These are phyloP conservation scores for Gorsachius goisagi DNA, from an alignment of 2,113 vertebrate species.

Conservation along the genomic window DNA sequence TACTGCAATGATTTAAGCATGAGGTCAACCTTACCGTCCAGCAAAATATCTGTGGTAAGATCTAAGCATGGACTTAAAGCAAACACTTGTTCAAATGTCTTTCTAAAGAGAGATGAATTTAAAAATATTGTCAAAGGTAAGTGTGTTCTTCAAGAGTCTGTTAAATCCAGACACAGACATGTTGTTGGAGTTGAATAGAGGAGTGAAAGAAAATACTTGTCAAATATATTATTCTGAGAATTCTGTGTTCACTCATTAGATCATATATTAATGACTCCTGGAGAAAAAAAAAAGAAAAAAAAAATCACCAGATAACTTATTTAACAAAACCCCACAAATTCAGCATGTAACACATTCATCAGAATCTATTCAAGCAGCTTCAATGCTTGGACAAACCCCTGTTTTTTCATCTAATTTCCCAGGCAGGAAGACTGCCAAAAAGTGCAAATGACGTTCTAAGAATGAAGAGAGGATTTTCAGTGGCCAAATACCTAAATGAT, in stretches of 20 bases:
- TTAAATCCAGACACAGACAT: neutral
- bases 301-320: slow-evolving; percentile 16
- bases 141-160: neutral
- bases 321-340: slow-evolving; percentile 35
- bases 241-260: slow-evolving; percentile 30
- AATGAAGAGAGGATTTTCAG: slow-evolving; percentile 26
- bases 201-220: neutral
- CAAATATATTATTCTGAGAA: slow-evolving; percentile 10
- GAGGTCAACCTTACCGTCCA: neutral
- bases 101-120: neutral
- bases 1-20: neutral
- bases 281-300: neutral
- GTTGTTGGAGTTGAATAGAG: neutral
- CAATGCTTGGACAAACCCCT: slow-evolving; percentile 50
- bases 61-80: neutral
- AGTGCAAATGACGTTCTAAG: slow-evolving; percentile 46
- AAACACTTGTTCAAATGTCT: neutral
- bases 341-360: slow-evolving; percentile 51
- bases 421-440: slow-evolving; percentile 63
- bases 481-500: slow-evolving; percentile 25
- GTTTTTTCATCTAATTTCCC: slow-evolving; percentile 61
- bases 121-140: neutral
- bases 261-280: slow-evolving; percentile 24
- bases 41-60: neutral
- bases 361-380: slow-evolving; percentile 44